A percentile compares a stretch with the other conserved stretches of the same genome.
These are phyloP conservation scores for Euspilapteryx auroguttella DNA, from an alignment of 2,888 invertebrate genomes.

Conservation along the genomic window DNA sequence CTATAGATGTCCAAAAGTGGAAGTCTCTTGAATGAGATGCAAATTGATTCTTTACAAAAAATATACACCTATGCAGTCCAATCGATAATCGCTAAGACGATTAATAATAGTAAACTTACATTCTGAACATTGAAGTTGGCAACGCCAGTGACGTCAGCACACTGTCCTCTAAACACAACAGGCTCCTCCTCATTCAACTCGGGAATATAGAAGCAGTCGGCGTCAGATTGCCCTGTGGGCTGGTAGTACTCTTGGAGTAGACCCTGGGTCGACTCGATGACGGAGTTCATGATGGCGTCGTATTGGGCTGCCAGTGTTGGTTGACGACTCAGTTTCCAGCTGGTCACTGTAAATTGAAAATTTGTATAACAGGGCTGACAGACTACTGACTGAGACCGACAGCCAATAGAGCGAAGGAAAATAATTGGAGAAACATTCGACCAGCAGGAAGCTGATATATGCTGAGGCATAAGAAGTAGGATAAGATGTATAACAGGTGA, in stretches of 20 bases:
- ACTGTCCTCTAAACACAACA: slow-evolving; percentile 30
- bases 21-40: too few species aligned
- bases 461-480: too few species aligned
- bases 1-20: too few species aligned
- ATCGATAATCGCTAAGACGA: too few species aligned
- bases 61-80: too few species aligned
- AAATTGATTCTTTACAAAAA: too few species aligned
- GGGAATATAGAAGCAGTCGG: slow-evolving; percentile 38
- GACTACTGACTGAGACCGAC: too few species aligned
- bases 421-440: too few species aligned
- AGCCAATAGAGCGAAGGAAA: too few species aligned
- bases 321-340: slow-evolving; percentile 36
- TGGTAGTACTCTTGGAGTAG: slow-evolving; percentile 23
- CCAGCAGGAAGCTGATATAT: too few species aligned
- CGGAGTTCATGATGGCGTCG: slow-evolving; percentile 14
- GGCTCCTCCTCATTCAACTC: slow-evolving; percentile 15
- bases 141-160: slow-evolving; percentile 19
- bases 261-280: slow-evolving; percentile 25
- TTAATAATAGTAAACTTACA: slow-evolving; percentile 17
- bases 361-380: too few species aligned
- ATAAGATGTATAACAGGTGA: too few species aligned
- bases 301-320: slow-evolving; percentile 15
- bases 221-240: slow-evolving; percentile 25
- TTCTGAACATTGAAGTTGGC: slow-evolving; percentile 19
- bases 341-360: slow-evolving; percentile 32